Evolutionary conservation across 2,113 vertebrate genomes (phyloP).

Genomic region (Puntigrus tetrazona): DNA sequence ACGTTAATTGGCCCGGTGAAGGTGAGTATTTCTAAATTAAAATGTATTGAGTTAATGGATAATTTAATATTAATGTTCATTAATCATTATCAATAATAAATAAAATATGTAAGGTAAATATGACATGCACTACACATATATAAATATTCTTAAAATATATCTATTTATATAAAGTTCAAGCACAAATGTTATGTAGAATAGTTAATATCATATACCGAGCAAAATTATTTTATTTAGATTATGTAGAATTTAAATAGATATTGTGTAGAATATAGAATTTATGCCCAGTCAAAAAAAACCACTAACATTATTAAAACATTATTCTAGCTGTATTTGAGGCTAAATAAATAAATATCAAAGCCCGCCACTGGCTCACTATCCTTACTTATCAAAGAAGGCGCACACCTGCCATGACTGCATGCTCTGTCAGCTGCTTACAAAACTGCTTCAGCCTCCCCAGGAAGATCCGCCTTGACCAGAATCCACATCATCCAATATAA

Average conservation of each 20-base stretch:
- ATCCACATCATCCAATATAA: slow-evolving; percentile 6
- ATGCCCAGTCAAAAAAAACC: background rate
- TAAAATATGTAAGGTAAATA: background rate
- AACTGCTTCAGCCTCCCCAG: background rate
- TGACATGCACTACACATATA: too few relatives aligned
- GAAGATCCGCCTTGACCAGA: slow-evolving; percentile 7
- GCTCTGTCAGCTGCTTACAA: background rate
- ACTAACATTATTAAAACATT: background rate
- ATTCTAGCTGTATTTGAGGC: background rate
- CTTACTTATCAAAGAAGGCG: background rate
- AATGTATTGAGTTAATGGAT: background rate
- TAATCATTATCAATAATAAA: background rate
- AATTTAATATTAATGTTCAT: background rate
- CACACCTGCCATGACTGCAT: background rate
- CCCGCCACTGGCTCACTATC: background rate
- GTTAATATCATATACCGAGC: background rate
- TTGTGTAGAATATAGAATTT: background rate
- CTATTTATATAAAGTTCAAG: too few relatives aligned
- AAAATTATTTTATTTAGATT: too few relatives aligned
- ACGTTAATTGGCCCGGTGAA: too few relatives aligned
- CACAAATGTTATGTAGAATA: background rate
- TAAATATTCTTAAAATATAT: too few relatives aligned
- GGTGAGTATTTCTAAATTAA: background rate
- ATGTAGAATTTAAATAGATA: too few relatives aligned
- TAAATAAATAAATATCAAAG: background rate